A percentile compares a stretch with the other conserved stretches of the same genome.
Conservation (phyloP, 2,797 vertebrate genomes). For the Mus minutoides region DNA sequence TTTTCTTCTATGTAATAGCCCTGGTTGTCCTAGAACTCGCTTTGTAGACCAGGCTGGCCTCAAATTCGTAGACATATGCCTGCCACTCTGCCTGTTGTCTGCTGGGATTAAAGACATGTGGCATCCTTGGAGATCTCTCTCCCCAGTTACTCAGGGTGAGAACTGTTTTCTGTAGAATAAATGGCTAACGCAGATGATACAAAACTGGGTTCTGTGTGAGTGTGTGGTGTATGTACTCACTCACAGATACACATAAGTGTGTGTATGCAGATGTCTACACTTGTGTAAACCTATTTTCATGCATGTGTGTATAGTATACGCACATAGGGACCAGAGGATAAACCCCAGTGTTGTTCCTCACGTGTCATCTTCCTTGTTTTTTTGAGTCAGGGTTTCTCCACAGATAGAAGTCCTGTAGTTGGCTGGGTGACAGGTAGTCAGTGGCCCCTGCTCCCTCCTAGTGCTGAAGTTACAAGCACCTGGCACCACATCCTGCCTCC, state of each 20-base stretch:
- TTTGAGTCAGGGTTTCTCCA: not conserved
- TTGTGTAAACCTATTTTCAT: not conserved
- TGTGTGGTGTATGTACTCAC: not conserved
- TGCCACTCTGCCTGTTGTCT: not conserved
- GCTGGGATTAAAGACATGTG: not conserved
- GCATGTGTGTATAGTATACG: not conserved
- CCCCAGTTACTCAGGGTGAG: slow-evolving; percentile 60
- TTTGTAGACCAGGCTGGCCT: too few species aligned
- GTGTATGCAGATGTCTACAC: not conserved
- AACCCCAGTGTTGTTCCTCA: not conserved
- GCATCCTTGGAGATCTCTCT: slow-evolving; percentile 74
- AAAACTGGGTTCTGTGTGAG: not conserved
- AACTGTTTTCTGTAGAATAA: slow-evolving; percentile 74
- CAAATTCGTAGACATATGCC: not conserved
- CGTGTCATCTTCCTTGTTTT: not conserved
- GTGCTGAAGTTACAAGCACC: not conserved
- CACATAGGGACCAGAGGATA: not conserved
- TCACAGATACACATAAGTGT: too few species aligned
- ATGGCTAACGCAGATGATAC: slow-evolving; percentile 51
- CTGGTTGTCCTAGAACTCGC: not conserved
- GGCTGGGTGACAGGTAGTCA: not conserved
- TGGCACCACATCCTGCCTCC: not conserved
- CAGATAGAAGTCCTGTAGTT: not conserved
- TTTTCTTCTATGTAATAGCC: not conserved
- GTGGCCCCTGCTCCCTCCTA: too few species aligned